These are phyloP conservation scores for Macroramphosus scolopax DNA, from an alignment of 2,797 vertebrate genomes.

Conservation along the genomic window DNA sequence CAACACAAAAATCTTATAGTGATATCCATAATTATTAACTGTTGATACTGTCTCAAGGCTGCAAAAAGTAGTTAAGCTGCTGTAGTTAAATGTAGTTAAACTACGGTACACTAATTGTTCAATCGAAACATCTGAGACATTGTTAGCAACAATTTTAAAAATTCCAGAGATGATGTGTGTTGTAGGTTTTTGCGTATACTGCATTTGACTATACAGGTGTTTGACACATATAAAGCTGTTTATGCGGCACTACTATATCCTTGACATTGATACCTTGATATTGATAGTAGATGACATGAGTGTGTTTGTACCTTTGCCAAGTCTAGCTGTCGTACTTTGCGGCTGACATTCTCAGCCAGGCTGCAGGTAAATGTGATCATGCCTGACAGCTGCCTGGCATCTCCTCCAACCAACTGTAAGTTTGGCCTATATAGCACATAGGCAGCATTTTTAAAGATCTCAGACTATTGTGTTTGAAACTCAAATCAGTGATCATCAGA, in stretches of 20 bases:
- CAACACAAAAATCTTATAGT: not conserved
- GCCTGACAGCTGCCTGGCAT: slow-evolving; percentile 92
- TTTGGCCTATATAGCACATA: slow-evolving; percentile 81
- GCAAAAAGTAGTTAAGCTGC: no score
- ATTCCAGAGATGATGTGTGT: not conserved
- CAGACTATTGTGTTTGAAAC: not conserved
- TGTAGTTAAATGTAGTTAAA: no score
- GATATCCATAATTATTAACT: no score
- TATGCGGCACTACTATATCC: no score
- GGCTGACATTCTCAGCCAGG: slow-evolving; percentile 95
- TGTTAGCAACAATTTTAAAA: not conserved
- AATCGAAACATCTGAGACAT: not conserved
- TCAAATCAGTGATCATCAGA: not conserved
- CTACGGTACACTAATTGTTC: not conserved
- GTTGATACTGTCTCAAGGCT: no score
- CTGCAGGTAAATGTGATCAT: slow-evolving; percentile 98
- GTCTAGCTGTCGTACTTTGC: slow-evolving; percentile 96
- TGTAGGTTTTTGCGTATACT: no score
- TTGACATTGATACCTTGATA: no score
- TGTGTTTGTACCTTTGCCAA: slow-evolving; percentile 86
- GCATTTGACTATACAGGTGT: no score
- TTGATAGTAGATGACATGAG: no score
- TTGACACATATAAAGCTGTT: no score
- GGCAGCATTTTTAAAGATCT: not conserved
- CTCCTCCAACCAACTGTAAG: slow-evolving; percentile 92